Percentiles rank a stretch among this genome's conserved stretches.
These are phyloP conservation scores for Agonopterix heracliana DNA, from an alignment of 2,888 invertebrate genomes.

Conservation along the genomic window DNA sequence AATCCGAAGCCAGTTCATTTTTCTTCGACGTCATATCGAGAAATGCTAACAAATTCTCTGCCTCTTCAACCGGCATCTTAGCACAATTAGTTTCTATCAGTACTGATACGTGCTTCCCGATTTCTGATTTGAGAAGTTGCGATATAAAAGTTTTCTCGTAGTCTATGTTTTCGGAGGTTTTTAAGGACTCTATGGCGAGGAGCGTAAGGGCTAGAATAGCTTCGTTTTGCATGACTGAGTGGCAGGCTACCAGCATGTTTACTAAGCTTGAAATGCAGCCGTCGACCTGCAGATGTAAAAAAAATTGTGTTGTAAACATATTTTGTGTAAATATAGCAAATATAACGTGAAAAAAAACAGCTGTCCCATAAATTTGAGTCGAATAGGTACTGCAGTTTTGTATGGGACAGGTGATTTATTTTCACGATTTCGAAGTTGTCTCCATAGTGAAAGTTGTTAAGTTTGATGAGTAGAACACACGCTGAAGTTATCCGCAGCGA, in stretches of 20 bases:
- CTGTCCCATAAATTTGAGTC: no score
- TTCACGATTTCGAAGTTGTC: no score
- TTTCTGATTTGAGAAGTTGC: conserved; percentile 65
- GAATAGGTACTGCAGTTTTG: no score
- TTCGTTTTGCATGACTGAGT: conserved; percentile 92
- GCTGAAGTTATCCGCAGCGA: no score
- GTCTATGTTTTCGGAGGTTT: conserved; percentile 30
- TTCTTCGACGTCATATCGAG: conserved; percentile 60
- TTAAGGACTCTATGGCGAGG: conserved; percentile 56
- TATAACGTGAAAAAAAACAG: no score
- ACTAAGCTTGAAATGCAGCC: conserved; percentile 86
- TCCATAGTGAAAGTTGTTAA: no score
- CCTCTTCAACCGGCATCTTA: conserved; percentile 65
- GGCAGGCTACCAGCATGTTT: conserved; percentile 88
- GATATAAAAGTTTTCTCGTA: conserved; percentile 41
- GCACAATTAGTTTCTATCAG: conserved; percentile 66
- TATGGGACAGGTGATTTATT: no score
- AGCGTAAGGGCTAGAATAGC: conserved; percentile 84
- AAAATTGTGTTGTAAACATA: no score
- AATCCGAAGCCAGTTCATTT: conserved; percentile 44
- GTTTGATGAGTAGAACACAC: no score
- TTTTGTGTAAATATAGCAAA: no score
- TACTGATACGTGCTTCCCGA: conserved; percentile 67
- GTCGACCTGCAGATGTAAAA: conserved; percentile 53
- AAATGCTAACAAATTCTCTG: conserved; percentile 69